Percentiles rank a stretch among this genome's conserved stretches.
These are phyloP conservation scores for Heterotis niloticus DNA, from an alignment of 2,113 vertebrate species.

Conservation along the genomic window DNA sequence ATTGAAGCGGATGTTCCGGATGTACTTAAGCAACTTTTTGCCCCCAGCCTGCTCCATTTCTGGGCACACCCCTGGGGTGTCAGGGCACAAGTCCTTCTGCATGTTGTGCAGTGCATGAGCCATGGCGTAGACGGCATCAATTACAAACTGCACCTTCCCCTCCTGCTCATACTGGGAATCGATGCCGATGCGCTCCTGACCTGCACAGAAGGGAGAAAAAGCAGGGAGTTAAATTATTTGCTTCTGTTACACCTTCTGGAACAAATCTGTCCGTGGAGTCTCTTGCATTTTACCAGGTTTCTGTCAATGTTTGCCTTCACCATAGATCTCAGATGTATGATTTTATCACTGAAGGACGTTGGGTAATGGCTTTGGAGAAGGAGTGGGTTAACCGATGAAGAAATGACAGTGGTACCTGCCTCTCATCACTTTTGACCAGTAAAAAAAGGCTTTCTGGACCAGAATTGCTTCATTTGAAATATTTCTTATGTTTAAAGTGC, in stretches of 20 bases:
- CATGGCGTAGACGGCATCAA: slow-evolving; percentile 63
- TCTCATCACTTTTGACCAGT: no score
- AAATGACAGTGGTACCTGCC: no score
- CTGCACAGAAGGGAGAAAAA: slow-evolving; percentile 31
- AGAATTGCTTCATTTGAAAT: no score
- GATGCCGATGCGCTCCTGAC: slow-evolving; percentile 63
- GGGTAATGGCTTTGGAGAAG: no score
- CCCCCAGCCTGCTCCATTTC: slow-evolving; percentile 62
- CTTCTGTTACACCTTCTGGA: background rate
- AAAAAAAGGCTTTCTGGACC: no score
- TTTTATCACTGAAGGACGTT: no score
- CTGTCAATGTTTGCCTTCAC: no score
- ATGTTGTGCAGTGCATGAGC: slow-evolving; percentile 65
- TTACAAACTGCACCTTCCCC: slow-evolving; percentile 67
- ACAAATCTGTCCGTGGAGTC: no score
- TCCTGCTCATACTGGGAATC: slow-evolving; percentile 66
- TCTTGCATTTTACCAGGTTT: no score
- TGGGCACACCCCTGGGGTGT: slow-evolving; percentile 55
- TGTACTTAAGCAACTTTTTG: slow-evolving; percentile 61
- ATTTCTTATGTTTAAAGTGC: no score
- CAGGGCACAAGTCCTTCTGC: slow-evolving; percentile 62
- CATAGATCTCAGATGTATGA: no score
- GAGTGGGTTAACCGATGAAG: no score
- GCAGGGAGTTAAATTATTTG: background rate
- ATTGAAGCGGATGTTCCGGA: slow-evolving; percentile 62